Conservation (phyloP, 2,797 vertebrate genomes). For the Ceyx erithaca region DNA sequence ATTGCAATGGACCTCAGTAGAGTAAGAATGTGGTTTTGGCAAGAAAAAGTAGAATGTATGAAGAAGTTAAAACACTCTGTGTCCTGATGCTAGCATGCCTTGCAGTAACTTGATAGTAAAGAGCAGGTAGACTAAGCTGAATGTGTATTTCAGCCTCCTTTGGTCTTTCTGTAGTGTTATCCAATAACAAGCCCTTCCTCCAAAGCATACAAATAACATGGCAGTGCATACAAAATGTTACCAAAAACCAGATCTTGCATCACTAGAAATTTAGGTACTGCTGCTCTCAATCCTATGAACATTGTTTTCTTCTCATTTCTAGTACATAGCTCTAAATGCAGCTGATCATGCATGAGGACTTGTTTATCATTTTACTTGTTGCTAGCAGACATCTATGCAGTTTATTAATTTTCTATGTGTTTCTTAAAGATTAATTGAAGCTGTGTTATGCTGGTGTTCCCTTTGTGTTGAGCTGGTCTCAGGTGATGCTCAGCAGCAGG, state of each 20-base stretch:
- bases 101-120: background rate
- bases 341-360: background rate
- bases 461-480: background rate
- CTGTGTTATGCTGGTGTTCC: background rate
- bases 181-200: background rate
- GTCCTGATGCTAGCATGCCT: background rate
- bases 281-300: background rate
- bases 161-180: background rate
- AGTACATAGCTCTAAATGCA: background rate
- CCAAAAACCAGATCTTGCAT: background rate
- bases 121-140: background rate
- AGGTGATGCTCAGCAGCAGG: background rate
- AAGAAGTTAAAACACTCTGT: background rate
- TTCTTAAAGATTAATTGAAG: background rate
- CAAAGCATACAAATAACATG: background rate
- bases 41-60: background rate
- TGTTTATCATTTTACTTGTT: background rate
- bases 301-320: background rate
- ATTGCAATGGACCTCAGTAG: background rate
- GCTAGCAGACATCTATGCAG: background rate
- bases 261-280: background rate
- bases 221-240: background rate
- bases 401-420: background rate
- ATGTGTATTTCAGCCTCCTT: background rate
- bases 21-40: background rate